phyloP scores from a whole-genome alignment of 2,797 vertebrate genomes.

The Threskiornis aethiopicus region DNA sequence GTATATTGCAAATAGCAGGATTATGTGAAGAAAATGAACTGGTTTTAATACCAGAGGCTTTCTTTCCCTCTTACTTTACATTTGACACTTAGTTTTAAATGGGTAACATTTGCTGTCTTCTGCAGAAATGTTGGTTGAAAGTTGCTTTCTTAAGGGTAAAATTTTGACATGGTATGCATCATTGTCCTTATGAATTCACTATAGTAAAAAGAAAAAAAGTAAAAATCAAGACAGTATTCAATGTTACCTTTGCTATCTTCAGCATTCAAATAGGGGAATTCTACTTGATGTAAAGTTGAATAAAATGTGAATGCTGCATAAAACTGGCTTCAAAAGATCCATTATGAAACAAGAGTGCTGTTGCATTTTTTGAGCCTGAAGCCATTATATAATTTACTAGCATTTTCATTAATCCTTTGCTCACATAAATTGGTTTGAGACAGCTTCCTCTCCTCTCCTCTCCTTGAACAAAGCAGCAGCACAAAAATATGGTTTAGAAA shows the following conservation, averaged over 20 bases:
- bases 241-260: background rate
- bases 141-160: background rate
- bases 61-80: background rate
- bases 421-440: background rate
- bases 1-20: background rate
- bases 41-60: background rate
- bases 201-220: background rate
- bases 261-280: background rate
- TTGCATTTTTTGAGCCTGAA: slow-evolving; percentile 8
- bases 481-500: background rate
- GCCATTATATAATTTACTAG: background rate
- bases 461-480: background rate
- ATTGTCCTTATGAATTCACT: background rate
- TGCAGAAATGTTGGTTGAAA: background rate
- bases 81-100: background rate
- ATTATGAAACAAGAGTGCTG: background rate
- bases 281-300: background rate
- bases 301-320: background rate
- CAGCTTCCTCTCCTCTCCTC: background rate
- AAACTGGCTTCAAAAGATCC: background rate
- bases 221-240: background rate
- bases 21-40: background rate
- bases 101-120: background rate
- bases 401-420: slow-evolving; percentile 13
- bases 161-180: background rate